Evolutionary conservation across 30 jellyfish, hydroid and myxozoan species (phyloP).

Genomic region (Catostylus mosaicus): DNA sequence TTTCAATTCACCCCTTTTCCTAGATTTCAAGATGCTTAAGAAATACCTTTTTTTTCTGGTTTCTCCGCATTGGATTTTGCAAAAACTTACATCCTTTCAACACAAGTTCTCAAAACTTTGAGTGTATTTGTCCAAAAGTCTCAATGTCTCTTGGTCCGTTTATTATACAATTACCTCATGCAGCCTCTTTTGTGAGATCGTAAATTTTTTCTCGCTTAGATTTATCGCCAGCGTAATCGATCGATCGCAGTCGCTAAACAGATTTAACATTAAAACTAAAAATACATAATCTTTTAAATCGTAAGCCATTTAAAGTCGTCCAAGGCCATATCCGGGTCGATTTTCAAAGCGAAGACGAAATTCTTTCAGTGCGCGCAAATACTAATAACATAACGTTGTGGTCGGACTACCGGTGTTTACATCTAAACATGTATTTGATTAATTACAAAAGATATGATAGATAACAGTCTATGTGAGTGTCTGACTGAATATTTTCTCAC

Average conservation of each 20-base stretch:
- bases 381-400: slow-evolving; percentile 36
- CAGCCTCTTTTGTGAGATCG: background rate
- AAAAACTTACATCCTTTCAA: too few relatives aligned
- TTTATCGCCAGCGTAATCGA: background rate
- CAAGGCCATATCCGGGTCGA: slow-evolving; percentile 22
- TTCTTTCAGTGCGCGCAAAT: slow-evolving; percentile 6
- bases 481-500: background rate
- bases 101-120: too few relatives aligned
- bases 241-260: slow-evolving; percentile 13
- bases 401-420: slow-evolving; percentile 16
- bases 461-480: background rate
- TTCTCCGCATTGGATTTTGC: too few relatives aligned
- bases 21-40: too few relatives aligned
- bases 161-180: background rate
- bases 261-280: slow-evolving; percentile 8
- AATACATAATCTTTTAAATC: slow-evolving; percentile 10
- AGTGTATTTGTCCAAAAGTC: too few relatives aligned
- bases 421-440: background rate
- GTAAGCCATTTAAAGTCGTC: slow-evolving; percentile 29
- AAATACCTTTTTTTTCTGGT: too few relatives aligned
- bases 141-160: background rate
- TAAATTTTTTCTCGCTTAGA: background rate
- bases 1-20: too few relatives aligned
- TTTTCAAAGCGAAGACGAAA: slow-evolving; percentile 1
- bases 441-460: background rate